Base-by-base conservation (phyloP, 2,888 invertebrate genomes). In the Nomada ruficornis region DNA sequence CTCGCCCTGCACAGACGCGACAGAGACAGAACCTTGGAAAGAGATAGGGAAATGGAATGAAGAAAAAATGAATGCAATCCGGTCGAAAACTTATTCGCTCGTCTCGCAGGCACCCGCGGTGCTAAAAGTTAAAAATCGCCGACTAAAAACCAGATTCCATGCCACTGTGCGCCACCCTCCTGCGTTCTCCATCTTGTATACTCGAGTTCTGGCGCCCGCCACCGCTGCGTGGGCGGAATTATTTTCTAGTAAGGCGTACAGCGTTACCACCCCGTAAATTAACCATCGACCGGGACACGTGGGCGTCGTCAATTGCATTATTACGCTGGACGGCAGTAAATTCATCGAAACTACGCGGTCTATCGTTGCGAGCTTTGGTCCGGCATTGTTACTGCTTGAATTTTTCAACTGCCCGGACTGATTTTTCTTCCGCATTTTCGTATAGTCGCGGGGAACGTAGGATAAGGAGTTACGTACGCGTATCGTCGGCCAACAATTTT, bases 201-300 rank as follows among this genome's bases (percentile, higher is more conserved):
- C 13, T 23, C 44, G 47, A 23, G 60, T 50, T 63, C 62, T n/a
- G 77, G 80, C 67, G 60, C 65, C 72, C 63, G 78, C 69, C 74
- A 47, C 70, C 69, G 70, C n/a, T 23, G 54, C 74, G 86, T 86
- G 67, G 86, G 87, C 54, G 82, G 77, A 76, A 87, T 84, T 78
- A 85, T 87, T 88, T 79, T 86, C 76, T 79, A 77, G 79, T 59
- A 79, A 77, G 55, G 69, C 77, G 79, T 52, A 68, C 83, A 80
- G 84, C 80, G 83, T 90, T 90, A 86, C 89, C 90, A 90, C 89
- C 88, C 88, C 82, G 88, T 90, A 90, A 90, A 90, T 90, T 90
- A 88, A 88, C 86, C 77, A 89, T 88, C 85, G 87, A 82, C 75
- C 74, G 77, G 11, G 59, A 36, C 62, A 68, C 82, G 90, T 90